phyloP scores from a whole-genome alignment of 53 echinoderm and acorn worm species.

The Paelopatides confundens region DNA sequence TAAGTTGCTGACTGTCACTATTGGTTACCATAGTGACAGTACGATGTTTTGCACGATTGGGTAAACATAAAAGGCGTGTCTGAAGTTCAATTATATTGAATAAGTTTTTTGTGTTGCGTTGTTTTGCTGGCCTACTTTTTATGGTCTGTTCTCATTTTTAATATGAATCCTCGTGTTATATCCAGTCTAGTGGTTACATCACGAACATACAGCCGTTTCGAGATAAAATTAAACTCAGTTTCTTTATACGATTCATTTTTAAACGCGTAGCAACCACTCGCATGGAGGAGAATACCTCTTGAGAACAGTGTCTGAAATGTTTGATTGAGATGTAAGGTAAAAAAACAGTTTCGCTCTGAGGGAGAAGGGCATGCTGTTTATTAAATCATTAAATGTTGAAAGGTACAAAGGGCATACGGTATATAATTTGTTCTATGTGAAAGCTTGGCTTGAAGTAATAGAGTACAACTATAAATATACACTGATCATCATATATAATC shows the following conservation, averaged over 20 bases:
- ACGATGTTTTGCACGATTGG: conserved; percentile 38
- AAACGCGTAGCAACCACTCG: not conserved
- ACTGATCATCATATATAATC: no score
- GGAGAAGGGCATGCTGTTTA: no score
- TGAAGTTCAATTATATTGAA: conserved; percentile 29
- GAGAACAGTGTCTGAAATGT: no score
- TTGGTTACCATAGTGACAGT: conserved; percentile 19
- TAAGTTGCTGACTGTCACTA: conserved; percentile 4
- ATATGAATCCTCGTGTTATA: conserved; percentile 31
- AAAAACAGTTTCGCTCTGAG: no score
- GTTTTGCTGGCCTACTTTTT: conserved; percentile 37
- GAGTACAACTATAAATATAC: no score
- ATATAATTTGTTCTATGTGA: no score
- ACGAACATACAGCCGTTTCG: conserved; percentile 14
- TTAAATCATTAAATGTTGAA: no score
- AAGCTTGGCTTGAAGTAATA: no score
- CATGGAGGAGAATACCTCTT: not conserved
- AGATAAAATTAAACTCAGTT: not conserved
- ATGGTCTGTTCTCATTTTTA: conserved; percentile 25
- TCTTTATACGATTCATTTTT: not conserved
- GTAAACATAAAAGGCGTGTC: conserved; percentile 43
- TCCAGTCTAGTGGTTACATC: conserved; percentile 30
- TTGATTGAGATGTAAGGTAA: no score
- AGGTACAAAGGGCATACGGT: no score
- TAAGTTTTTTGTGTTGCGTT: conserved; percentile 34